phyloP scores from a whole-genome alignment of 2,113 vertebrate genomes.

The Dasyurus viverrinus region DNA sequence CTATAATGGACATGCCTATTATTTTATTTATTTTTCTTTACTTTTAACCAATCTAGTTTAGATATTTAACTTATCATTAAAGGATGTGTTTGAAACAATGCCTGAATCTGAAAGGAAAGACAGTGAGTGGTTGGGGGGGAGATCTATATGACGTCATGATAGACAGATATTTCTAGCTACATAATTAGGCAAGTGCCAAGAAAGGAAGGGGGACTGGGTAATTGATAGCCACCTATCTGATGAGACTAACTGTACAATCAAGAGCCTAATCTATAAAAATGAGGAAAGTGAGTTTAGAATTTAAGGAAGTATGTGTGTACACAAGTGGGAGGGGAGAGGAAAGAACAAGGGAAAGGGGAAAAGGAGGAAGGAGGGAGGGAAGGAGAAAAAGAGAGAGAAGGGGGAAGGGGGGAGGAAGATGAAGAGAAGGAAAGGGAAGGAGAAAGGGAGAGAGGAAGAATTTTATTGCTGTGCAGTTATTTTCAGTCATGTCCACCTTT shows the following conservation, averaged over 20 bases:
- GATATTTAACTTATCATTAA: not conserved
- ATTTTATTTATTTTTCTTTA: not conserved
- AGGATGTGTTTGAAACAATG: not conserved
- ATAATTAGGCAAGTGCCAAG: not conserved
- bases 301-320: not conserved
- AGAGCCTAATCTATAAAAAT: not conserved
- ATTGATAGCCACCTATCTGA: not conserved
- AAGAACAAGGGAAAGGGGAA: too few species aligned
- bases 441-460: too few species aligned
- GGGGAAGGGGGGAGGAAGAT: too few species aligned
- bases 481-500: too few species aligned
- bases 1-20: not conserved
- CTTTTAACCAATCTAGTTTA: not conserved
- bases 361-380: too few species aligned
- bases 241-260: not conserved
- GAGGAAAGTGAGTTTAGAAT: not conserved
- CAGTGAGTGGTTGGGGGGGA: not conserved
- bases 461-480: too few species aligned
- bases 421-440: not conserved
- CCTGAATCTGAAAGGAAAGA: not conserved
- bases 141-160: too few species aligned
- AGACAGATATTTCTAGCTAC: not conserved
- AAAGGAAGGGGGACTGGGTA: not conserved
- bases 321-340: not conserved
- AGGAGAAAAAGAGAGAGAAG: too few species aligned